Percentiles rank a stretch among this genome's conserved stretches.
These are phyloP conservation scores for Catocala fraxini DNA, from an alignment of 2,888 invertebrate species.

Conservation along the genomic window DNA sequence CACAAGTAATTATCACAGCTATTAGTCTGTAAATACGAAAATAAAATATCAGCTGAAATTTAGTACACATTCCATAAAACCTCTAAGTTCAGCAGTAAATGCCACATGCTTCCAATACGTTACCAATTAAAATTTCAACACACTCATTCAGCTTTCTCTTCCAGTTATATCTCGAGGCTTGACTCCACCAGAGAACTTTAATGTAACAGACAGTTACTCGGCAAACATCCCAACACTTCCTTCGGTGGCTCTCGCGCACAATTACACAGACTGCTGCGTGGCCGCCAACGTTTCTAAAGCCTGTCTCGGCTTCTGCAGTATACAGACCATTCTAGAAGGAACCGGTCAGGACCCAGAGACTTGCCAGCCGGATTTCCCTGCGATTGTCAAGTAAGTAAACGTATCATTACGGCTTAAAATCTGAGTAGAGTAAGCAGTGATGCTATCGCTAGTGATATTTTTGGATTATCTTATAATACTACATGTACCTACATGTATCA, in stretches of 20 bases:
- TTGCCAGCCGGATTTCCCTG: constrained; percentile 93
- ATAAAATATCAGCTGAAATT: too few species aligned
- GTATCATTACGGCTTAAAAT: too few species aligned
- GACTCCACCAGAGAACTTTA: constrained; percentile 87
- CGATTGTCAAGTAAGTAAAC: constrained; percentile 89
- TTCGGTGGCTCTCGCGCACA: constrained; percentile 87
- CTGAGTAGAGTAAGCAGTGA: too few species aligned
- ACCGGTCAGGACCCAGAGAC: constrained; percentile 94
- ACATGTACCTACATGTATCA: too few species aligned
- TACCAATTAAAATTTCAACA: too few species aligned
- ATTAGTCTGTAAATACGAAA: too few species aligned
- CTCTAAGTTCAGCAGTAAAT: too few species aligned
- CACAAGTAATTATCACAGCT: too few species aligned
- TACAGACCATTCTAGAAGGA: constrained; percentile 92
- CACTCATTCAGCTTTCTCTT: constrained; percentile 43
- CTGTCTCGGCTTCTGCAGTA: constrained; percentile 94
- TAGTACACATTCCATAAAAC: too few species aligned
- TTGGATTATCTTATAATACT: too few species aligned
- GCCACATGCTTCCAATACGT: too few species aligned
- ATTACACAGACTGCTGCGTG: constrained; percentile 94
- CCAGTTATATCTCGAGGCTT: constrained; percentile 89
- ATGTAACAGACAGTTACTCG: constrained; percentile 81
- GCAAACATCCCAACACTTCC: constrained; percentile 75
- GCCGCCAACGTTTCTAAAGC: constrained; percentile 90
- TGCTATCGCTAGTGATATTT: too few species aligned